Base-by-base conservation (phyloP, 2,888 invertebrate species). In the Nycteola revayana region DNA sequence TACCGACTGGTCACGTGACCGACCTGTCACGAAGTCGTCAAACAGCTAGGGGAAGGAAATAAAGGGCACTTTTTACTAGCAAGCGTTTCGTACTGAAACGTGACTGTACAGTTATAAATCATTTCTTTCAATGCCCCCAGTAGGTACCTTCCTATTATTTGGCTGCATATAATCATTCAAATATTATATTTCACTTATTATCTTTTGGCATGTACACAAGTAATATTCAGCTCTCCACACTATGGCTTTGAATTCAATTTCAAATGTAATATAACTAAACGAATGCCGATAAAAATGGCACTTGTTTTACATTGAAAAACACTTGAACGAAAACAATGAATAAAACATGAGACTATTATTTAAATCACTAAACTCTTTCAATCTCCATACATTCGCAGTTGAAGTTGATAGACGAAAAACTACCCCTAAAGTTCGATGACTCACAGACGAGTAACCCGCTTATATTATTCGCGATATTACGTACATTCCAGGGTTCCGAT, bases 371-470 rank as follows among this genome's bases (percentile, higher is more conserved):
- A 37, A 29, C 26, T 40, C 26, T 42, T 29, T 34, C 38, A 23
- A 34, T 46, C 27, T 43, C 36, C n/a, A 36, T 39, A 34, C 28
- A 10, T 35, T 25, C 18, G 28, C 18, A 29, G n/a, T 18, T 20
- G 32, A 18, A 18, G 27, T 14, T 24, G 31, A 42, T 26, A 33
- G 35, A 34, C 11, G 38, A 23, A 23, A 57, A 53, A 51, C 43
- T 40, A 42, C 42, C 40, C 41, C 40, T 32, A 27, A 36, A 58
- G 69, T 70, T 75, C 74, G 49, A 57, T 49, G 74, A 72, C 75
- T 60, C 58, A 14, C 14, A 14, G 3, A 3, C 14, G 14, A 2
- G 14, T 5, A 14, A 2, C 14, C 2, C 14, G 14, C 5, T 14
- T 14, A 14, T 21, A n/a, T 30, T 20, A 35, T 28, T 14, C 29